These are phyloP conservation scores for Anastrepha obliqua DNA, from an alignment of 1,140 invertebrate genomes.

Conservation along the genomic window DNA sequence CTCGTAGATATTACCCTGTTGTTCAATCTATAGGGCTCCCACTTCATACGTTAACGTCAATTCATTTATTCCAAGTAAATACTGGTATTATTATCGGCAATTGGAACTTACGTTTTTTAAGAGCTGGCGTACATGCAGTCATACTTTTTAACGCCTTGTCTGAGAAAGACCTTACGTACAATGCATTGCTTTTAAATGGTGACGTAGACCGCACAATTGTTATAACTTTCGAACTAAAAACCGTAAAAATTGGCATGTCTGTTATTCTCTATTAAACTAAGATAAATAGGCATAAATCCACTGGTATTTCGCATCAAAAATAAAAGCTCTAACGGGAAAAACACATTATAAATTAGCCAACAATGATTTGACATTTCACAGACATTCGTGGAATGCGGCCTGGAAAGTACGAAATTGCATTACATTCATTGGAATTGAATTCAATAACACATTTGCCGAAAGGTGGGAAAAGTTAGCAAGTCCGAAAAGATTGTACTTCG, in stretches of 20 bases:
- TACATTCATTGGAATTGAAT: not conserved
- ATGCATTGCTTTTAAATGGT: not conserved
- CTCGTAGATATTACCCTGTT: not conserved
- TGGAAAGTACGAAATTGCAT: not conserved
- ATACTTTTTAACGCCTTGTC: not conserved
- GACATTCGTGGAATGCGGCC: constrained; percentile 15
- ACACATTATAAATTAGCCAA: constrained; percentile 8
- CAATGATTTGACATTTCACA: constrained; percentile 27
- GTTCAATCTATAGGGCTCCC: too few species aligned
- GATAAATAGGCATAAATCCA: not conserved
- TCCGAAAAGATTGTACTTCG: not conserved
- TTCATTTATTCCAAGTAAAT: not conserved
- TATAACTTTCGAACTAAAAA: constrained; percentile 21
- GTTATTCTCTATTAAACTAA: not conserved
- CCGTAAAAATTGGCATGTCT: not conserved
- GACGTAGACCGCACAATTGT: not conserved
- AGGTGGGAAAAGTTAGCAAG: not conserved
- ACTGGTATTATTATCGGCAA: not conserved
- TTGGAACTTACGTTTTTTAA: constrained; percentile 16
- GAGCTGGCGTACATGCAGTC: not conserved
- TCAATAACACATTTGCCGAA: not conserved
- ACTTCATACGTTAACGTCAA: too few species aligned
- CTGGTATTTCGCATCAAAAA: not conserved
- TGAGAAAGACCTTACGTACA: not conserved
- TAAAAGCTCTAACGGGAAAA: not conserved